These are phyloP conservation scores for Nilaparvata lugens DNA, from an alignment of 1,140 invertebrate species.

Conservation along the genomic window DNA sequence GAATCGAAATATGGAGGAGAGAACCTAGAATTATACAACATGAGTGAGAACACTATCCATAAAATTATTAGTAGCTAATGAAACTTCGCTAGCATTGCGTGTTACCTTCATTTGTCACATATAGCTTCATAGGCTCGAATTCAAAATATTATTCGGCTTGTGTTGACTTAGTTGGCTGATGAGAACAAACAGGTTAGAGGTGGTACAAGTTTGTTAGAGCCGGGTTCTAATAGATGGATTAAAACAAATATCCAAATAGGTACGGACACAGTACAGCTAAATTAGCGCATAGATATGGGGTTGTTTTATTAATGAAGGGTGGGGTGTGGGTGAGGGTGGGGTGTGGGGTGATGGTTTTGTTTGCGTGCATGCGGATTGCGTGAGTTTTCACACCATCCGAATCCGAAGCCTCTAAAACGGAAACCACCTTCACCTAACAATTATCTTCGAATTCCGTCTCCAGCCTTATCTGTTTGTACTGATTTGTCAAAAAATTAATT, in stretches of 20 bases:
- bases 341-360: neutral
- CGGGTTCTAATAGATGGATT: neutral
- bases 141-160: too few relatives aligned
- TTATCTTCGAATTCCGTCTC: neutral
- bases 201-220: too few relatives aligned
- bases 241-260: slow-evolving; percentile 2
- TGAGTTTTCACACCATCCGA: neutral
- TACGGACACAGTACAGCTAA: neutral
- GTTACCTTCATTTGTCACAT: too few relatives aligned
- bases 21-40: too few relatives aligned
- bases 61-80: too few relatives aligned
- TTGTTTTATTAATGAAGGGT: neutral
- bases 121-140: too few relatives aligned
- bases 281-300: neutral
- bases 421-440: slow-evolving; percentile 1
- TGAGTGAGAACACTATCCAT: too few relatives aligned
- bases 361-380: neutral
- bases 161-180: too few relatives aligned
- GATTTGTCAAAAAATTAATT: slow-evolving; percentile 4
- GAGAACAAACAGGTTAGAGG: too few relatives aligned
- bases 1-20: too few relatives aligned
- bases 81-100: too few relatives aligned
- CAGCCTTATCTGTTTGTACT: neutral
- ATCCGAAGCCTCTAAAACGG: neutral
- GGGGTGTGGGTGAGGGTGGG: neutral